Conservation (phyloP, 92 coral and sea anemone genomes). For the Bergia puertoricense region DNA sequence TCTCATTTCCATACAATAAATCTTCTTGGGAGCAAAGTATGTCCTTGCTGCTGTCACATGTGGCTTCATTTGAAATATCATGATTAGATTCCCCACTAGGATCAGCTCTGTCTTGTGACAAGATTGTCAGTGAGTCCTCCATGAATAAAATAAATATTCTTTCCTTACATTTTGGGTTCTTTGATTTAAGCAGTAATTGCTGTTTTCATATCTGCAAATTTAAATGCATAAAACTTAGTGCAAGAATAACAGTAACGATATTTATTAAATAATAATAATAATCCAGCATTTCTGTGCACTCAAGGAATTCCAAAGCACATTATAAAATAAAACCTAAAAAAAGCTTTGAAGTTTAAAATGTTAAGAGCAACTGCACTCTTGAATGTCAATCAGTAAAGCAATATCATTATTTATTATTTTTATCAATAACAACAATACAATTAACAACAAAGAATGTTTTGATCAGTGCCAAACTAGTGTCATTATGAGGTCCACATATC, state of each 20-base stretch:
- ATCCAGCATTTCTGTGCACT: no score
- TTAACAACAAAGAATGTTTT: no score
- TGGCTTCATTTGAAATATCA: background rate
- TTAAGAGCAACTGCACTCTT: background rate
- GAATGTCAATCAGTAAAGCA: background rate
- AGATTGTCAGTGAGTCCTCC: constrained; percentile 11
- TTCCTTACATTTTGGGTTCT: background rate
- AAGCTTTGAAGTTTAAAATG: no score
- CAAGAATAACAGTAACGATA: no score
- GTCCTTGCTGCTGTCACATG: background rate
- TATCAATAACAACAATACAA: no score
- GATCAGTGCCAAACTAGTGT: no score
- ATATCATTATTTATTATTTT: no score
- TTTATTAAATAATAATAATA: no score
- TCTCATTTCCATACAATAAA: constrained; percentile 34
- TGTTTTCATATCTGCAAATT: background rate
- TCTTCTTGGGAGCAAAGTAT: background rate
- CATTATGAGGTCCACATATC: no score
- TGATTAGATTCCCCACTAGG: constrained; percentile 1
- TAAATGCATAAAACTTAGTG: background rate
- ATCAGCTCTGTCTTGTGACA: background rate
- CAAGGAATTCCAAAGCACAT: no score
- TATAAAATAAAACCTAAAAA: no score
- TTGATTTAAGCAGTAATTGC: background rate
- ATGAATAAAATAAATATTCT: background rate